These are phyloP conservation scores for Ephestia elutella DNA, from an alignment of 1,140 invertebrate species.

Conservation along the genomic window DNA sequence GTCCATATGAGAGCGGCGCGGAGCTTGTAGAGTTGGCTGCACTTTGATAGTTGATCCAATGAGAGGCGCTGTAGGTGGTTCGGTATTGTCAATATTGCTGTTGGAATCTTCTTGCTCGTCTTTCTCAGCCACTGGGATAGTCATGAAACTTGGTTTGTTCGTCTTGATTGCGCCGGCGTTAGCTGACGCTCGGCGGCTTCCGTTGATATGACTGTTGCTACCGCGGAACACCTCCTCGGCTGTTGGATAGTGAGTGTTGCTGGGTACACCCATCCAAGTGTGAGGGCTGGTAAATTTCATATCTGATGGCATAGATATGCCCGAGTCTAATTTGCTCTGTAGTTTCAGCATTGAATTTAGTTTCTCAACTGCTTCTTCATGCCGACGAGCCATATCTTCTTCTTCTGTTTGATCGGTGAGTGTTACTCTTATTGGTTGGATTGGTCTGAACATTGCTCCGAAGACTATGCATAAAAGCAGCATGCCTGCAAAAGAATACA, in stretches of 20 bases:
- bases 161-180: conserved; percentile 66
- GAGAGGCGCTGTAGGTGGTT: conserved; percentile 74
- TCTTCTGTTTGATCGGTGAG: conserved; percentile 62
- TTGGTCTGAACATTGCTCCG: conserved; percentile 86
- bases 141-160: conserved; percentile 60
- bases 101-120: conserved; percentile 73
- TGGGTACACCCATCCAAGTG: conserved; percentile 80
- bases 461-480: conserved; percentile 83
- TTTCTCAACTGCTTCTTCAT: conserved; percentile 65
- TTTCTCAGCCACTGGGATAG: conserved; percentile 72
- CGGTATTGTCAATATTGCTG: conserved; percentile 69
- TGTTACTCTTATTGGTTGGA: conserved; percentile 81
- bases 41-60: conserved; percentile 67
- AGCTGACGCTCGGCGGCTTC: conserved; percentile 66
- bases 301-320: conserved; percentile 63
- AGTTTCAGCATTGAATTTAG: conserved; percentile 64
- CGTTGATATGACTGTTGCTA: conserved; percentile 77
- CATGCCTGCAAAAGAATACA: conserved; percentile 9
- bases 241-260: conserved; percentile 84
- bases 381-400: conserved; percentile 55
- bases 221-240: conserved; percentile 81
- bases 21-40: conserved; percentile 40
- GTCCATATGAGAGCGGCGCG: conserved; percentile 75
- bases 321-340: conserved; percentile 63
- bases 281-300: conserved; percentile 73